Evolutionary conservation across 2,888 invertebrate species (phyloP).

Genomic region (Cryptosula pallasiana): DNA sequence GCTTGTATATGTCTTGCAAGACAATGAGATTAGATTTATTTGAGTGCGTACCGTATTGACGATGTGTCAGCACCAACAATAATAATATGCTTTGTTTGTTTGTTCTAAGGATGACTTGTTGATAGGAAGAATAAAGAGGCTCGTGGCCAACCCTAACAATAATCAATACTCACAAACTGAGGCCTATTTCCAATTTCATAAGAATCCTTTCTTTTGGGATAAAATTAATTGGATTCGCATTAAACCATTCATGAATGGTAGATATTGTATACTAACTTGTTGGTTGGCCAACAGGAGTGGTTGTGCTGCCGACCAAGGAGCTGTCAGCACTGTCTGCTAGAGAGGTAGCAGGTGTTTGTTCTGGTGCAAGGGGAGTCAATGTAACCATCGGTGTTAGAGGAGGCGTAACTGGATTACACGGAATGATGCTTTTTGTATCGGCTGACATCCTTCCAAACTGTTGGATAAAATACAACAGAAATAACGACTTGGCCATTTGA

Average conservation of each 20-base stretch:
- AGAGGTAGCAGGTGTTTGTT: background rate
- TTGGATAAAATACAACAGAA: too few relatives aligned
- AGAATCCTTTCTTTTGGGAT: too few relatives aligned
- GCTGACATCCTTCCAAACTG: background rate
- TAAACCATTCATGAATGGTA: too few relatives aligned
- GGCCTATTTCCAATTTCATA: too few relatives aligned
- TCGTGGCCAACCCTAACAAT: too few relatives aligned
- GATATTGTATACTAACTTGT: background rate
- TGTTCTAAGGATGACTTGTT: background rate
- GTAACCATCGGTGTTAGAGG: background rate
- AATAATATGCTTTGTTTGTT: background rate
- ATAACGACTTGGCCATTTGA: too few relatives aligned
- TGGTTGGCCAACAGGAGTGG: background rate
- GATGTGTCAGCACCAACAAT: background rate
- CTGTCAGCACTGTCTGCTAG: background rate
- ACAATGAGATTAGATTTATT: too few relatives aligned
- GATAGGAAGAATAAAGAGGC: too few relatives aligned
- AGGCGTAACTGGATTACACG: conserved; percentile 8
- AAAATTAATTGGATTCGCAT: too few relatives aligned
- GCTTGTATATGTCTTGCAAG: background rate
- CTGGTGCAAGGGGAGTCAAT: background rate
- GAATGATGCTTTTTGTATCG: background rate
- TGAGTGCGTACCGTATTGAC: background rate
- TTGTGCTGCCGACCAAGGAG: background rate
- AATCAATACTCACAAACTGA: too few relatives aligned